phyloP scores from a whole-genome alignment of 2,797 vertebrate species.

The Vireo griseus region DNA sequence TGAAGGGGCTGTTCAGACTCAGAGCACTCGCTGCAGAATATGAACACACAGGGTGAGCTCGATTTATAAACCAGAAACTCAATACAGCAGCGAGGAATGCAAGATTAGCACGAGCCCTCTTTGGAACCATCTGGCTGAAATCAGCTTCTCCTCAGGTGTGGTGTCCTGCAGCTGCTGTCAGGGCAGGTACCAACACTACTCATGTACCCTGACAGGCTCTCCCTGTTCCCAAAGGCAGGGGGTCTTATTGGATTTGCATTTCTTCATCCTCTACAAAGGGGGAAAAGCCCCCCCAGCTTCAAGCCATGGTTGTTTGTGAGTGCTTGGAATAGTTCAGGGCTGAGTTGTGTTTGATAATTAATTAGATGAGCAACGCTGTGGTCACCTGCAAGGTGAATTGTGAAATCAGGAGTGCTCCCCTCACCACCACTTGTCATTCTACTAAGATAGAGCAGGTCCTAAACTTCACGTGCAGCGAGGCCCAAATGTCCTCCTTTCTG shows the following conservation, averaged over 20 bases:
- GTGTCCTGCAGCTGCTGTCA: not conserved
- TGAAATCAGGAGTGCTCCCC: not conserved
- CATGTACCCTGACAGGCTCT: not conserved
- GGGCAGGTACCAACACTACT: not conserved
- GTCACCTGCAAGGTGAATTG: not conserved
- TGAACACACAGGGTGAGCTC: not conserved
- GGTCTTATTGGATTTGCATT: not conserved
- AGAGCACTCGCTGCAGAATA: not conserved
- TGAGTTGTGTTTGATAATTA: not conserved
- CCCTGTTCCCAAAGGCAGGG: not conserved
- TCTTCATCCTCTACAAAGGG: not conserved
- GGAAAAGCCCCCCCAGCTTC: not conserved
- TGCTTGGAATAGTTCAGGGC: not conserved
- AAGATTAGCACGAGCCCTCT: not conserved
- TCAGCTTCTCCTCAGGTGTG: not conserved
- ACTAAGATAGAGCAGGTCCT: slow-evolving; percentile 41
- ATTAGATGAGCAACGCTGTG: not conserved
- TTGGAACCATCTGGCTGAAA: not conserved
- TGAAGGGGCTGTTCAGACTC: not conserved
- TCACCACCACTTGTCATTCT: not conserved
- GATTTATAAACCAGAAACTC: not conserved
- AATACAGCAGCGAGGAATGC: rapidly evolving
- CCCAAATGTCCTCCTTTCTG: slow-evolving; percentile 44
- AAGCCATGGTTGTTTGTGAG: not conserved
- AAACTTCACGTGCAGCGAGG: slow-evolving; percentile 26